Base-by-base conservation (phyloP, 2,797 vertebrate genomes). In the Sparidentex hasta region DNA sequence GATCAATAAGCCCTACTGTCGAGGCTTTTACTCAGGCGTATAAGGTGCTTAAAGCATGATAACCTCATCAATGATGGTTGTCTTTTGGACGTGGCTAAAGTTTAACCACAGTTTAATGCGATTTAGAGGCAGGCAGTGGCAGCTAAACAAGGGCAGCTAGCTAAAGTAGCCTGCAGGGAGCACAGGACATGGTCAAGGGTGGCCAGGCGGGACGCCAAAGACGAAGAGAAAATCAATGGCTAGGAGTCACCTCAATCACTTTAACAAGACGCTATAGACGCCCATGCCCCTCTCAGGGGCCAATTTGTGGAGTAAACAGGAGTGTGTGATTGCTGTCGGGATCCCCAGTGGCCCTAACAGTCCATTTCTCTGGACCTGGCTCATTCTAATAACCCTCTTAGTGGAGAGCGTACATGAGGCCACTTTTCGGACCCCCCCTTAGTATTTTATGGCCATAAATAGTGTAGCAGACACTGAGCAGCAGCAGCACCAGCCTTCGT, bases 291-390 rank as follows among this genome's bases (percentile, higher is more conserved):
- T 94, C 94, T 94, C 87, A 71, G 94, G 93, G 94, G 94, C 94
- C 94, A 95, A 95, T 96, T 96, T 95, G 93, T 86, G 90, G 87
- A 89, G 90, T 91, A 94, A 95, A 94, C 91, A 93, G 90, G 82
- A 90, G 86, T 84, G 84, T 90, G 94, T 90, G 92, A 93, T 93
- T 88, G 87, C 81, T 75, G 83, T 48, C 12, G 17, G 78, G 79
- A 73, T 87, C 90, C 86, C 90, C 50, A 9, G 87, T 65, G 85
- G 76, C 83, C 81, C 59, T 25, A 23, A 65, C 65, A 73, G 84
- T 76, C 85, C 87, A 92, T 87, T 94, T 91, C 85, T 93, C 89
- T 81, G 83, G 77, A 74, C 84, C 86, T 69, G 80, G 76, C 68
- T 91, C 81, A 63, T 89, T 94, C 86, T 93, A 95, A 94, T 92